A percentile compares a stretch with the other conserved stretches of the same genome.
Evolutionary conservation across 2,797 vertebrate genomes (phyloP).

Genomic region (Sarcoramphus papa): DNA sequence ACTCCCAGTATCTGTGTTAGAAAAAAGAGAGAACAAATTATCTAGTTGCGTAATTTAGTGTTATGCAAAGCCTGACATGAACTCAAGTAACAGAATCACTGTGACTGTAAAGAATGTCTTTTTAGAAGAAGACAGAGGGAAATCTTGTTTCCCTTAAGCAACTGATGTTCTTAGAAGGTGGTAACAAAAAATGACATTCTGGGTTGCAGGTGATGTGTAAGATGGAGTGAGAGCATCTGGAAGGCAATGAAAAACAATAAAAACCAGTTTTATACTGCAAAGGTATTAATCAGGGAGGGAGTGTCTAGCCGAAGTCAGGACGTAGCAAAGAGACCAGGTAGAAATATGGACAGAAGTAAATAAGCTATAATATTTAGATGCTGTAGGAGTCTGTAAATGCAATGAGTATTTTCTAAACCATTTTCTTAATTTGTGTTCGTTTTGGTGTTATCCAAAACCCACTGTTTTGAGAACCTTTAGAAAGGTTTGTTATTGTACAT

Average conservation of each 20-base stretch:
- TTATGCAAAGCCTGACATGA: not conserved
- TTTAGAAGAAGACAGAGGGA: not conserved
- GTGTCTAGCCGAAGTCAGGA: not conserved
- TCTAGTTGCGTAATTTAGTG: not conserved
- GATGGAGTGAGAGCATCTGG: not conserved
- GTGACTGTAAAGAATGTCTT: not conserved
- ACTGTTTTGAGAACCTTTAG: not conserved
- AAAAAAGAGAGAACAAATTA: not conserved
- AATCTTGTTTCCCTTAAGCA: not conserved
- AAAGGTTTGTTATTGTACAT: not conserved
- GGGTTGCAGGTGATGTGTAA: not conserved
- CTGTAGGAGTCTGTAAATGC: not conserved
- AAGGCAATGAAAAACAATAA: not conserved
- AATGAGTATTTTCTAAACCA: not conserved
- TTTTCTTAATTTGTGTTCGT: not conserved
- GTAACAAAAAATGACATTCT: not conserved
- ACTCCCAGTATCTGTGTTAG: not conserved
- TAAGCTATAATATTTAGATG: not conserved
- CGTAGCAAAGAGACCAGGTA: not conserved
- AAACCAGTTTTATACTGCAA: not conserved
- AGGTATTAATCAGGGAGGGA: not conserved
- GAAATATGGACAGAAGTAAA: not conserved
- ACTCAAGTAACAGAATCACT: not conserved
- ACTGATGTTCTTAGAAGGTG: not conserved
- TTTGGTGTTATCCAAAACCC: not conserved